These are phyloP conservation scores for Hippocampus abdominalis DNA, from an alignment of 2,113 vertebrate genomes.

Conservation along the genomic window DNA sequence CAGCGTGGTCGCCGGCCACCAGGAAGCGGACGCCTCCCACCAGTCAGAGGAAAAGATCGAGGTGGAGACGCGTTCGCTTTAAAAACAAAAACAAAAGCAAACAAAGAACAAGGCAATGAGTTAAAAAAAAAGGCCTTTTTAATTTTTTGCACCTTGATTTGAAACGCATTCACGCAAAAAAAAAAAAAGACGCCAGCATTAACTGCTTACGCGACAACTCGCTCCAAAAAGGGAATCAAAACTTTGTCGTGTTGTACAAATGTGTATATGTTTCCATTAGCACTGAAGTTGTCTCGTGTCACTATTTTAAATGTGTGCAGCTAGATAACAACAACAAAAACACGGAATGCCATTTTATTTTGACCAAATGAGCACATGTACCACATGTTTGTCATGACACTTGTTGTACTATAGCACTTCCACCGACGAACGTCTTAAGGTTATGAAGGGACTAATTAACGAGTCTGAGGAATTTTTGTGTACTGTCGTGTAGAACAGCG, in stretches of 20 bases:
- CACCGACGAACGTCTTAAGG: slow-evolving; percentile 37
- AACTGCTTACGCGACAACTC: slow-evolving; percentile 36
- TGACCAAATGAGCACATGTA: slow-evolving; percentile 67
- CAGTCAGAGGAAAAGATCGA: slow-evolving; percentile 94
- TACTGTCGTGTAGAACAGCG: slow-evolving; percentile 64
- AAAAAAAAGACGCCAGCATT: slow-evolving; percentile 57
- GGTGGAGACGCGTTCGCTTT: slow-evolving; percentile 90
- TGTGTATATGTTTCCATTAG: slow-evolving; percentile 57
- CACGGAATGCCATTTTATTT: slow-evolving; percentile 59
- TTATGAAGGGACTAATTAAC: slow-evolving; percentile 55
- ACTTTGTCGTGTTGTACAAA: slow-evolving; percentile 62
- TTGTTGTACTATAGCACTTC: slow-evolving; percentile 45
- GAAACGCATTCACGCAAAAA: slow-evolving; percentile 32
- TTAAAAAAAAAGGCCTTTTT: slow-evolving; percentile 62
- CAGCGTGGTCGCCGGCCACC: slow-evolving; percentile 73
- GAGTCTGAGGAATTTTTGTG: slow-evolving; percentile 76
- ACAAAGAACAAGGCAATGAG: neutral
- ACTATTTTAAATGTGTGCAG: slow-evolving; percentile 65
- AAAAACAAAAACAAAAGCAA: slow-evolving; percentile 22
- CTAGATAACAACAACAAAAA: slow-evolving; percentile 36
- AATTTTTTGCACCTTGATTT: slow-evolving; percentile 74
- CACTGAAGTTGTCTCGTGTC: slow-evolving; percentile 58
- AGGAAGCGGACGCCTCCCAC: slow-evolving; percentile 77
- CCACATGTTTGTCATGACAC: slow-evolving; percentile 41
- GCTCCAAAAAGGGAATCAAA: slow-evolving; percentile 43